These are phyloP conservation scores for Epirrhoe tristata DNA, from an alignment of 2,888 invertebrate genomes.

Conservation along the genomic window DNA sequence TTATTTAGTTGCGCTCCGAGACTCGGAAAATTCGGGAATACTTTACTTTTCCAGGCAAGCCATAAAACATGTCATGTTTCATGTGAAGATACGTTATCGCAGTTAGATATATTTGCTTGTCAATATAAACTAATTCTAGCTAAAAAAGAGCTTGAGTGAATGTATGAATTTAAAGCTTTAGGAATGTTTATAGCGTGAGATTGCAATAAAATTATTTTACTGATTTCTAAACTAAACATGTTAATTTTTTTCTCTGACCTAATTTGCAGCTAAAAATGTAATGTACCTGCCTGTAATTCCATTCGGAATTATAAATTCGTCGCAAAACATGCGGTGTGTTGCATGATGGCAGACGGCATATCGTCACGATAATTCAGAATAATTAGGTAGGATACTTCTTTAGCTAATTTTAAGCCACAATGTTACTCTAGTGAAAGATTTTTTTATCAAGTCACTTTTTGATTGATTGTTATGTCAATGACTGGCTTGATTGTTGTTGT, in stretches of 20 bases:
- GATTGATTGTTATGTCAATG: no score
- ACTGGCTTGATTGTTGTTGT: no score
- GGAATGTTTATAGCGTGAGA: slow-evolving; percentile 1
- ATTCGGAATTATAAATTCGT: slow-evolving; percentile 22
- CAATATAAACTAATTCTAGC: no score
- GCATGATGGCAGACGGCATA: slow-evolving; percentile 27
- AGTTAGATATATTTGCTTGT: no score
- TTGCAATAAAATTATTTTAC: not conserved
- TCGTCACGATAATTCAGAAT: slow-evolving; percentile 22
- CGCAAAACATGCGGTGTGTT: slow-evolving; percentile 11
- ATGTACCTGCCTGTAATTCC: slow-evolving; percentile 19
- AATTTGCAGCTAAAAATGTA: slow-evolving; percentile 15
- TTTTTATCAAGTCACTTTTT: no score
- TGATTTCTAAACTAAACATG: not conserved
- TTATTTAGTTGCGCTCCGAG: no score
- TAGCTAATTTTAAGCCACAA: slow-evolving; percentile 5
- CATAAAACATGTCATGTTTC: no score
- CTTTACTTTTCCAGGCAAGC: no score
- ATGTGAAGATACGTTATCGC: no score
- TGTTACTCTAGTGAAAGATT: not conserved
- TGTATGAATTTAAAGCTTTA: slow-evolving; percentile 1
- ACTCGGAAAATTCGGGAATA: no score
- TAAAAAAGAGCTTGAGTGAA: not conserved
- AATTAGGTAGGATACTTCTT: no score
- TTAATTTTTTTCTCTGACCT: slow-evolving; percentile 16